These are phyloP conservation scores for Acrobasis repandana DNA, from an alignment of 2,888 invertebrate genomes.

Conservation along the genomic window DNA sequence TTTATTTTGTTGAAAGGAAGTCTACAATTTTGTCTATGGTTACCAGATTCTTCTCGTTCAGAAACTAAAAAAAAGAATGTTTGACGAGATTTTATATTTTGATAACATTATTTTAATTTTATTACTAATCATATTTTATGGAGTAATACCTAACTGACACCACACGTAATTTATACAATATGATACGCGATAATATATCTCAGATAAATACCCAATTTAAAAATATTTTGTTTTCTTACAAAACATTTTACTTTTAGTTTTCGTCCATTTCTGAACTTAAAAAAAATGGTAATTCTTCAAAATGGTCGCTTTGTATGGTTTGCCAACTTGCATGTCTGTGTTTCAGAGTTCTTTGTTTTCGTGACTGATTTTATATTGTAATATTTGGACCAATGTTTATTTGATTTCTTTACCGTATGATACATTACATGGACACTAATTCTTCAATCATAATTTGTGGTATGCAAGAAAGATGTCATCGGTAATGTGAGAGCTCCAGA, in stretches of 20 bases:
- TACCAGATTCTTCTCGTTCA: slow-evolving; percentile 9
- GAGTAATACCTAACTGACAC: no score
- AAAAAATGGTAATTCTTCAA: slow-evolving; percentile 87
- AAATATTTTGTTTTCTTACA: background rate
- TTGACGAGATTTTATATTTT: background rate
- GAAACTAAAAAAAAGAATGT: background rate
- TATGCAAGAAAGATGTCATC: slow-evolving; percentile 75
- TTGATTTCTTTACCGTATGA: slow-evolving; percentile 44
- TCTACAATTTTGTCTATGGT: background rate
- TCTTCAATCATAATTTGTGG: slow-evolving; percentile 51
- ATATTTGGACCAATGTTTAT: slow-evolving; percentile 49
- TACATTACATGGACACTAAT: slow-evolving; percentile 45
- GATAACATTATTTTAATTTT: no score
- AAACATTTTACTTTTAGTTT: slow-evolving; percentile 41
- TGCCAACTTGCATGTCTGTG: slow-evolving; percentile 84
- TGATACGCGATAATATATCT: no score
- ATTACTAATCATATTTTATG: no score
- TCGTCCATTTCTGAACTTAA: slow-evolving; percentile 67
- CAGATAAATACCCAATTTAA: background rate
- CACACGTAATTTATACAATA: no score
- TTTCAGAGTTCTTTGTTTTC: slow-evolving; percentile 81
- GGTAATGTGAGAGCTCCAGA: slow-evolving; percentile 80
- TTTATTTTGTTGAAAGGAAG: no score
- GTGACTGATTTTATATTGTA: slow-evolving; percentile 56
- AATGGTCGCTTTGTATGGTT: slow-evolving; percentile 87